phyloP scores from a whole-genome alignment of 2,888 invertebrate genomes.

The Euspilapteryx auroguttella region DNA sequence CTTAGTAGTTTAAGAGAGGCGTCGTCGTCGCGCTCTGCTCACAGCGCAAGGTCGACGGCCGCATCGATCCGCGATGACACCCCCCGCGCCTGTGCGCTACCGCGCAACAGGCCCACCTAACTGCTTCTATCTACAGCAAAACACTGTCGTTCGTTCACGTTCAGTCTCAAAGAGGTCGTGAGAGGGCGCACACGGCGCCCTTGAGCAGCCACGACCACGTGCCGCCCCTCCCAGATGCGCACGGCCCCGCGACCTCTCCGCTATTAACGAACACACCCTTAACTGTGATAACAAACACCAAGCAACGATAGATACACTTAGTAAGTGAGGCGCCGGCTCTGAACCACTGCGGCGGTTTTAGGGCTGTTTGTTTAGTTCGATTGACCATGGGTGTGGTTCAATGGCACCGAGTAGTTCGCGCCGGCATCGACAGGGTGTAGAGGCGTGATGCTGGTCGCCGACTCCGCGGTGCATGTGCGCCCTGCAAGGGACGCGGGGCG shows the following conservation, averaged over 20 bases:
- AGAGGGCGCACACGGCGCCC: slow-evolving; percentile 33
- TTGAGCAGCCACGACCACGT: slow-evolving; percentile 19
- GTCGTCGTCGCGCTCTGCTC: slow-evolving; percentile 9
- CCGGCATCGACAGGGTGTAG: too few species aligned
- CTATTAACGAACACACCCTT: slow-evolving; percentile 9
- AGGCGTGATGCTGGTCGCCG: too few species aligned
- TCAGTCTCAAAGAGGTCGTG: slow-evolving; percentile 39
- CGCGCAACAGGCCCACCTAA: slow-evolving; percentile 27
- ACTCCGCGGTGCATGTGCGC: too few species aligned
- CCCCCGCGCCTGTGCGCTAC: slow-evolving; percentile 20
- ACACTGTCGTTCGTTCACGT: slow-evolving; percentile 23
- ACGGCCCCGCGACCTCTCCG: neutral
- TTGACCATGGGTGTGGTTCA: slow-evolving; percentile 26
- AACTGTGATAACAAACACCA: slow-evolving; percentile 32
- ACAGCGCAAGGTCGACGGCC: slow-evolving; percentile 38
- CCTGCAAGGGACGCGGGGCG: neutral
- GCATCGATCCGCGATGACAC: slow-evolving; percentile 29
- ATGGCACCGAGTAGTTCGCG: too few species aligned
- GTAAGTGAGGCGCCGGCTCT: too few species aligned
- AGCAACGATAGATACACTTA: slow-evolving; percentile 13
- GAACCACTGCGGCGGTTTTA: too few species aligned
- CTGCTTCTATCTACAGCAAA: slow-evolving; percentile 21
- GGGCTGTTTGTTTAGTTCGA: slow-evolving; percentile 12
- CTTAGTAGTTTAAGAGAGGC: slow-evolving; percentile 2
- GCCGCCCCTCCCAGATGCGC: slow-evolving; percentile 8